phyloP scores from a whole-genome alignment of 2,888 invertebrate genomes.

The Digitonthophagus gazella region DNA sequence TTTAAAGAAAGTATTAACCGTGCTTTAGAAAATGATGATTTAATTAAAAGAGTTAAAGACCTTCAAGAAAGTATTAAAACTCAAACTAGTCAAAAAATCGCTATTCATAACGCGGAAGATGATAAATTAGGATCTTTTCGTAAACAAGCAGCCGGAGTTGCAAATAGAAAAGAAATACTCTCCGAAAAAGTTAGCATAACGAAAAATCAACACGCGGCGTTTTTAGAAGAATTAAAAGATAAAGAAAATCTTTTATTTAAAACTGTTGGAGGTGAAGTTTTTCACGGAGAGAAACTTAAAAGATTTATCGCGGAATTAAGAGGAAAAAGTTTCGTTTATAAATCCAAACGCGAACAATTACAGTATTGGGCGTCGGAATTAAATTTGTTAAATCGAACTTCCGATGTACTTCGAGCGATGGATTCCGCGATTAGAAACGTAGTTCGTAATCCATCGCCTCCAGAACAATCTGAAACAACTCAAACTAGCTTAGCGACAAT shows the following conservation, averaged over 20 bases:
- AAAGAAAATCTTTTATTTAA: slow-evolving; percentile 44
- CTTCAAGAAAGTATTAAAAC: slow-evolving; percentile 29
- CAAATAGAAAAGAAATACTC: slow-evolving; percentile 74
- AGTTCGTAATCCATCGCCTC: slow-evolving; percentile 42
- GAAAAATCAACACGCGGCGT: slow-evolving; percentile 59
- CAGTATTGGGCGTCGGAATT: slow-evolving; percentile 74
- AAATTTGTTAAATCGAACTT: slow-evolving; percentile 71
- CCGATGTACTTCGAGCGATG: slow-evolving; percentile 62
- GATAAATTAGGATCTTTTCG: slow-evolving; percentile 81
- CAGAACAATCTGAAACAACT: slow-evolving; percentile 51
- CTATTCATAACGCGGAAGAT: slow-evolving; percentile 49
- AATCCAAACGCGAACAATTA: slow-evolving; percentile 74
- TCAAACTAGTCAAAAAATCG: slow-evolving; percentile 33
- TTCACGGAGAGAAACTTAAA: slow-evolving; percentile 81
- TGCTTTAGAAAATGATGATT: neutral
- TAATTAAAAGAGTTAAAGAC: neutral
- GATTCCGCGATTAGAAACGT: slow-evolving; percentile 32
- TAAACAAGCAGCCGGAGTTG: slow-evolving; percentile 79
- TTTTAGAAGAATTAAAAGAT: slow-evolving; percentile 63
- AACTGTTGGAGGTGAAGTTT: slow-evolving; percentile 62
- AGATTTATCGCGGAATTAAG: slow-evolving; percentile 79
- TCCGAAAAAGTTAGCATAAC: slow-evolving; percentile 69
- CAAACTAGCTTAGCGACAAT: slow-evolving; percentile 29
- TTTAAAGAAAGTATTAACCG: neutral
- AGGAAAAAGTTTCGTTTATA: slow-evolving; percentile 77